A percentile compares a stretch with the other conserved stretches of the same genome.
Evolutionary conservation across 2,113 vertebrate species (phyloP).

Genomic region (Prionailurus bengalensis): DNA sequence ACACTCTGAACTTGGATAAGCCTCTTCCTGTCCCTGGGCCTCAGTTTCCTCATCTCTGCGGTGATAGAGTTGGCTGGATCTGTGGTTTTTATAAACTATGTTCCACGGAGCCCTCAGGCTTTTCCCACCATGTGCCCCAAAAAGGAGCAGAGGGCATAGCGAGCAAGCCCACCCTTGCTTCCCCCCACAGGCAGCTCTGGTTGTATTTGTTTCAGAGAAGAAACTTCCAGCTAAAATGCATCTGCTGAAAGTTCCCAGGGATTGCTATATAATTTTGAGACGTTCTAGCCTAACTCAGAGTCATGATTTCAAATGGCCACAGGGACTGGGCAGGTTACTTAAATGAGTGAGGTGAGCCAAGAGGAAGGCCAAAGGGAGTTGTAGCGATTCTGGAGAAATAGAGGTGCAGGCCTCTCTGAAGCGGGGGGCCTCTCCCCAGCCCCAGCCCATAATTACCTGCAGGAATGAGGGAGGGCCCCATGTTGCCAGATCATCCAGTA

Average conservation of each 20-base stretch:
- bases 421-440: not conserved
- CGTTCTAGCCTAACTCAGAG: not conserved
- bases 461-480: not conserved
- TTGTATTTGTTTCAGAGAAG: not conserved
- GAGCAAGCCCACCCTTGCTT: not conserved
- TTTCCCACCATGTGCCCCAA: not conserved
- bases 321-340: not conserved
- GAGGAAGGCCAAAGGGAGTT: not conserved
- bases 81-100: not conserved
- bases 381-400: not conserved
- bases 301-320: not conserved
- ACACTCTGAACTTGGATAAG: not conserved
- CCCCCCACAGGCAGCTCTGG: not conserved
- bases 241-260: not conserved
- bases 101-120: not conserved
- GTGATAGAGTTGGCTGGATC: not conserved
- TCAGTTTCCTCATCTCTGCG: not conserved
- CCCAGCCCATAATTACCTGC: not conserved
- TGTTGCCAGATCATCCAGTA: not conserved
- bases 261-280: not conserved
- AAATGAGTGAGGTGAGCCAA: not conserved
- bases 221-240: not conserved
- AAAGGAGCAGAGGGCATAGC: not conserved
- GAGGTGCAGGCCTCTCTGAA: not conserved
- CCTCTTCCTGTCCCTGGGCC: not conserved